phyloP scores from a whole-genome alignment of 2,888 invertebrate species.

The Alviniconcha strummeri region DNA sequence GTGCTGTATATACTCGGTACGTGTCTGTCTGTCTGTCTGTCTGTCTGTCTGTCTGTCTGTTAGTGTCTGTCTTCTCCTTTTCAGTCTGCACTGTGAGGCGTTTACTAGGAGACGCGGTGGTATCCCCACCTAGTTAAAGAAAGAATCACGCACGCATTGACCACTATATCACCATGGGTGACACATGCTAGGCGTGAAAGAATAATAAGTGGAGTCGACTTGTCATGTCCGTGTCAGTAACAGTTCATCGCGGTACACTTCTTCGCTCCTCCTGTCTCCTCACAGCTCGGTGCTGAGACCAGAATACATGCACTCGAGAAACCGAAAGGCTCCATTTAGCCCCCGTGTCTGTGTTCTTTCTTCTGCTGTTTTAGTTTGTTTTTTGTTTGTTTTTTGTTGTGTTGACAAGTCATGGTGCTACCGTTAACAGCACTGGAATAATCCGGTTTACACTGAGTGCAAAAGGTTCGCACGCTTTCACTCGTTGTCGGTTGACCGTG shows the following conservation, averaged over 20 bases:
- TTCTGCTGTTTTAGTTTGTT: background rate
- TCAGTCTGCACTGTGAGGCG: too few species aligned
- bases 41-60: too few species aligned
- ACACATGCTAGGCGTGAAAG: conserved; percentile 26
- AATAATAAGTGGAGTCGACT: conserved; percentile 9
- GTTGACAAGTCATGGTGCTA: background rate
- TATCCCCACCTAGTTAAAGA: background rate
- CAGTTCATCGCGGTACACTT: conserved; percentile 16
- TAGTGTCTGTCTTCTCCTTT: too few species aligned
- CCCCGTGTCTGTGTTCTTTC: too few species aligned
- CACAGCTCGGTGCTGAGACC: background rate
- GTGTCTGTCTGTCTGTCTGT: background rate
- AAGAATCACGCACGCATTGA: background rate
- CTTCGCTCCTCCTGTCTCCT: conserved; percentile 7
- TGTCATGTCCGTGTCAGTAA: conserved; percentile 13
- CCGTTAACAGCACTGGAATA: too few species aligned
- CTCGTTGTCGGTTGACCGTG: too few species aligned
- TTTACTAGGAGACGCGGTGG: too few species aligned
- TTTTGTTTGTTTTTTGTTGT: background rate
- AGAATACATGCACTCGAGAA: too few species aligned
- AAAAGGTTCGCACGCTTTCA: too few species aligned
- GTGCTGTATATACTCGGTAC: background rate
- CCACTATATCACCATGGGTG: conserved; percentile 1
- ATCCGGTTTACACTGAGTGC: too few species aligned
- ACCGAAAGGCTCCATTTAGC: too few species aligned